Percentiles rank a stretch among this genome's conserved stretches.
phyloP scores from a whole-genome alignment of 2,113 vertebrate genomes.

The Hippocampus barbouri region DNA sequence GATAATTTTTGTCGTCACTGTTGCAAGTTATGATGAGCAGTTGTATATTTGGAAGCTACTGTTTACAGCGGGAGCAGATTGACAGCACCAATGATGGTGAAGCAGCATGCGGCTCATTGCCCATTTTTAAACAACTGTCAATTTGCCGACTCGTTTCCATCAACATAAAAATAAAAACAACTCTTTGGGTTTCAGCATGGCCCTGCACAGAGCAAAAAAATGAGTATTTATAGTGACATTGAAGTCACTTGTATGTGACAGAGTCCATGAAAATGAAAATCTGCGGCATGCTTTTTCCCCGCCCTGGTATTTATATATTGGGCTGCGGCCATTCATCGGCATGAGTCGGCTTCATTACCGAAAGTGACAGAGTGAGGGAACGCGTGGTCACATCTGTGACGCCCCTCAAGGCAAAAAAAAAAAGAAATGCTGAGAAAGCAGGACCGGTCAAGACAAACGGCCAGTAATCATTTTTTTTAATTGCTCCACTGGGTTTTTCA shows the following conservation, averaged over 20 bases:
- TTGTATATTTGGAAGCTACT: background rate
- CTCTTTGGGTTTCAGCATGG: background rate
- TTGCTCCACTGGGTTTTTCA: background rate
- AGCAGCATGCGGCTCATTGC: background rate
- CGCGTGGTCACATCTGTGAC: background rate
- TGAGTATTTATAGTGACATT: conserved; percentile 1
- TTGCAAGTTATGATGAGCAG: background rate
- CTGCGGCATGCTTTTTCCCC: background rate
- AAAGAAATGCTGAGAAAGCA: background rate
- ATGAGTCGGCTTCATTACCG: conserved; percentile 5
- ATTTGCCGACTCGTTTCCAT: background rate
- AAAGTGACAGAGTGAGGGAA: background rate
- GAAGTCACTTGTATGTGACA: conserved; percentile 2
- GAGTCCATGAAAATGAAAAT: conserved; percentile 2
- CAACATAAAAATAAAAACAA: background rate
- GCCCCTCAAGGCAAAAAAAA: background rate
- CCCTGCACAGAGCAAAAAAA: background rate
- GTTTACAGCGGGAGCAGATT: too few species aligned
- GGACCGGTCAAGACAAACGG: background rate
- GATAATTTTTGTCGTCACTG: background rate
- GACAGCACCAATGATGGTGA: background rate
- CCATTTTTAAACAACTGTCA: background rate
- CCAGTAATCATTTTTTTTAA: background rate
- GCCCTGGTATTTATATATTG: background rate
- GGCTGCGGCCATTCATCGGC: background rate